Percentiles rank a stretch among this genome's conserved stretches.
Conservation (phyloP, 2,113 vertebrate species). For the Myiozetetes cayanensis region DNA sequence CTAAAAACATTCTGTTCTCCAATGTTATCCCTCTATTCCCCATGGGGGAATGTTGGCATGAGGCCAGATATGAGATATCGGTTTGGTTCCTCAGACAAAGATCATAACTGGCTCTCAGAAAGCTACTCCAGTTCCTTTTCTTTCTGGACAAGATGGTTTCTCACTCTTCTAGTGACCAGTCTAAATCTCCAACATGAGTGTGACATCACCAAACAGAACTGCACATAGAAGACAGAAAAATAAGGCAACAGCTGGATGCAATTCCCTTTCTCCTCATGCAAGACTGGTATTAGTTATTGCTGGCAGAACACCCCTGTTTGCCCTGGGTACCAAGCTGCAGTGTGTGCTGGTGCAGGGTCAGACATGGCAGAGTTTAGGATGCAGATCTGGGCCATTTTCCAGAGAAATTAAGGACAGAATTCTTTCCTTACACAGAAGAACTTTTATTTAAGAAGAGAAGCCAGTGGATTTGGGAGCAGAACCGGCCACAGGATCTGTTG, state of each 20-base stretch:
- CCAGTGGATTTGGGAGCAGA: not conserved
- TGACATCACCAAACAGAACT: not conserved
- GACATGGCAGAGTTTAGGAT: accelerated
- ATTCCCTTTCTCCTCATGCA: not conserved
- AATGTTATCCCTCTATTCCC: not conserved
- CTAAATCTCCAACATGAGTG: not conserved
- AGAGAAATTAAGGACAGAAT: not conserved
- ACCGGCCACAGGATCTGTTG: not conserved
- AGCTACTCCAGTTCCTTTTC: not conserved
- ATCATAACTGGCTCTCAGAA: not conserved
- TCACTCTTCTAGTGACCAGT: not conserved
- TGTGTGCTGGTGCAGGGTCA: not conserved
- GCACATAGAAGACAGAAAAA: accelerated
- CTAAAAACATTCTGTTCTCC: not conserved
- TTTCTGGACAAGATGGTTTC: not conserved
- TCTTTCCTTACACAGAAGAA: not conserved
- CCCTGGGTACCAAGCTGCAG: not conserved
- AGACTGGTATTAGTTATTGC: accelerated
- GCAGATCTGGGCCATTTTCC: not conserved
- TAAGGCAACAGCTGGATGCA: not conserved
- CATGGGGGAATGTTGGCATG: not conserved
- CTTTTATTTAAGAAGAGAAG: not conserved
- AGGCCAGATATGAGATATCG: not conserved
- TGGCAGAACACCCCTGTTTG: not conserved
- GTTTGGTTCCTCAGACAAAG: not conserved